Conservation (phyloP, 2,797 vertebrate genomes). For the Brachyalestes nurse region DNA sequence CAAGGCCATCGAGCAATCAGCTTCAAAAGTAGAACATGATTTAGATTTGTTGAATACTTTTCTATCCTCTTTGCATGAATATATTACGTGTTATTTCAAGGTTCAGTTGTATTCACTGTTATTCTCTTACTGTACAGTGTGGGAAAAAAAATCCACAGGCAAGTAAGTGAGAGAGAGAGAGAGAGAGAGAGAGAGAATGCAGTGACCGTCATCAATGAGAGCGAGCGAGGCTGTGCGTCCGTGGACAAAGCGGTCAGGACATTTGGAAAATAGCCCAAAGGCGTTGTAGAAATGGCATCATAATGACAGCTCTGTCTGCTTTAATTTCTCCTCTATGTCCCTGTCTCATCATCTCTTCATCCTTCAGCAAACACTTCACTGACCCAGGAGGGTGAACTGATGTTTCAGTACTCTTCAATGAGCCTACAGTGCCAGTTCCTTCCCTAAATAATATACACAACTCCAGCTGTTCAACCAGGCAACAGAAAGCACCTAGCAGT, state of each 20-base stretch:
- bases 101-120: no score
- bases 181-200: not conserved
- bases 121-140: no score
- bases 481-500: not conserved
- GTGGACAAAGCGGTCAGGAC: constrained; percentile 11
- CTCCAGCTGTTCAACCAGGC: not conserved
- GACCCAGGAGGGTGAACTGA: not conserved
- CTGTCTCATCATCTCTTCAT: not conserved
- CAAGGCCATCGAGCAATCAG: not conserved
- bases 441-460: not conserved
- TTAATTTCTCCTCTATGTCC: not conserved
- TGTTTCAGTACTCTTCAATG: no score
- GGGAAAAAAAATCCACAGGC: no score
- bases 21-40: not conserved
- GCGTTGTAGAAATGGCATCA: not conserved
- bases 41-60: no score
- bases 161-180: not conserved
- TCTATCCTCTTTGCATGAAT: no score
- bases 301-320: not conserved
- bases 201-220: not conserved
- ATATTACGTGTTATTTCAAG: no score
- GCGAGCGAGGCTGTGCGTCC: not conserved
- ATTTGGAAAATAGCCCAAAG: constrained; percentile 21
- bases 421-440: not conserved
- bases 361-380: not conserved